Base-by-base conservation (phyloP, 2,888 invertebrate genomes). In the Drosophila nr. perissopoda region DNA sequence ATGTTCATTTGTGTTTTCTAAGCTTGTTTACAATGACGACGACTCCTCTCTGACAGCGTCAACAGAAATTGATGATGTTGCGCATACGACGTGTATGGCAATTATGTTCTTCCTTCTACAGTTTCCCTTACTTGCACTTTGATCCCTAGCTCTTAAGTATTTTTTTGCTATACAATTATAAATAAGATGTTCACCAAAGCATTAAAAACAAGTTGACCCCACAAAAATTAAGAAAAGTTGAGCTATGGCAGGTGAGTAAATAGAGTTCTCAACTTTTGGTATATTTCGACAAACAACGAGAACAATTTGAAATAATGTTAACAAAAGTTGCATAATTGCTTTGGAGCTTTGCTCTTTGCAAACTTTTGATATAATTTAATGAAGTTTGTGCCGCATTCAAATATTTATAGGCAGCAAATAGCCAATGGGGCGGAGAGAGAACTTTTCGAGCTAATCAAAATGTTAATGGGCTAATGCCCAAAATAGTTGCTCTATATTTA, bases 191-290 rank as follows among this genome's bases (percentile, higher is more conserved):
- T 63, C 51, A 64, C 48, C 61, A 76, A 71, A 67, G 74, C 66
- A 70, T 66, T 77, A 63, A 56, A 74, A 58, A 63, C 42, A 74
- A 74, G 49, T 77, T 76, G 21, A 36, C 40, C 64, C 51, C 51
- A 49, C 54, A 42, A 38, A 63, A 29, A 48, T 46, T 16, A 61
- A 67, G 70, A 66, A 60, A 70, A 76, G 68, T 79, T 76, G 61
- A 77, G 76, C 52, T 36, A 61, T 56, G 67, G 75, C 81, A 87
- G 86, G 86, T 86, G 85, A 86, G 86, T 86, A 85, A 87, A 76
- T 78, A 80, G 60, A 58, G 68, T 57, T 70, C 69, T 58, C 62
- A 79, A 79, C 72, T 77, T 82, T 74, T 40, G 65, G 54, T 57
- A 57, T 52, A 64, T 54, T 52, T 6, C 40, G 10, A 8, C 33